A percentile compares a stretch with the other conserved stretches of the same genome.
Conservation (phyloP, 2,113 vertebrate genomes). For the Carlito syrichta region DNA sequence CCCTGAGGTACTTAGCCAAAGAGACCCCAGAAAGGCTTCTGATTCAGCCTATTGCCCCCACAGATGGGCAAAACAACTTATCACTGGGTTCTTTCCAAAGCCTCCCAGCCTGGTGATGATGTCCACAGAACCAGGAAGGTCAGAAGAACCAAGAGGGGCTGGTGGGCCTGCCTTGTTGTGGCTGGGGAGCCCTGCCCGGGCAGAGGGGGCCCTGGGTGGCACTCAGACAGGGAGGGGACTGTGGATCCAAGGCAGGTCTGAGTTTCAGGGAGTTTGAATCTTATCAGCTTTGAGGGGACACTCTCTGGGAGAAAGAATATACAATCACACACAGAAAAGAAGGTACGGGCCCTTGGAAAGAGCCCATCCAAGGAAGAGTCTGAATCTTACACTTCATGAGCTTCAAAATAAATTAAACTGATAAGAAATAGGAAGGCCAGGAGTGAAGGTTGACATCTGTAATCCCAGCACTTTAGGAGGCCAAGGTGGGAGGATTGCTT, state of each 20-base stretch:
- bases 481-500: no score
- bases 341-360: no score
- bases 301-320: neutral
- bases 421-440: neutral
- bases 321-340: neutral
- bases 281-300: no score
- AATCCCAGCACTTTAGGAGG: no score
- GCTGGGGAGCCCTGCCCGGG: no score
- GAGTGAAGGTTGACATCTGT: no score
- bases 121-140: neutral
- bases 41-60: neutral
- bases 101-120: rapidly evolving
- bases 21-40: neutral
- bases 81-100: neutral
- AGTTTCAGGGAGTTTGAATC: neutral
- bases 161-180: rapidly evolving
- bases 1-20: neutral
- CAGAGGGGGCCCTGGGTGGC: neutral
- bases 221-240: rapidly evolving
- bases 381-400: no score
- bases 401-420: neutral
- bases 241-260: neutral
- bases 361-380: neutral
- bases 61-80: neutral
- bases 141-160: rapidly evolving